Conservation (phyloP, 2,888 invertebrate species). For the Acronicta aceris region DNA sequence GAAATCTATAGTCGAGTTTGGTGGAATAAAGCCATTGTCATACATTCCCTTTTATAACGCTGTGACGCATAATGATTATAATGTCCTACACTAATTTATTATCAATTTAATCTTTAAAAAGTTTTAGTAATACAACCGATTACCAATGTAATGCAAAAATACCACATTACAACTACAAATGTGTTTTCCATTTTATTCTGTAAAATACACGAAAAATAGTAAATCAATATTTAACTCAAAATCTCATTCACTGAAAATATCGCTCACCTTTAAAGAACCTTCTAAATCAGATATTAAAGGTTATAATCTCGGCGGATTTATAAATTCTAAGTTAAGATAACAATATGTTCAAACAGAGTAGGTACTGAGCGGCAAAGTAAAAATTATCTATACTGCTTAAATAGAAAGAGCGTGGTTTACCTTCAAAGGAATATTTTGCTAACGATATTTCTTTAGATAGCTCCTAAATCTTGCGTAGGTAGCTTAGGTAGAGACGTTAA, state of each 20-base stretch:
- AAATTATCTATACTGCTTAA: neutral
- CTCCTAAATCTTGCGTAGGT: neutral
- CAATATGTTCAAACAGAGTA: slow-evolving; percentile 8
- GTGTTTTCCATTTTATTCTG: too few species aligned
- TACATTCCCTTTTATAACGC: slow-evolving; percentile 3
- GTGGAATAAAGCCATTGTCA: slow-evolving; percentile 4
- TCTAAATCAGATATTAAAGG: slow-evolving; percentile 40
- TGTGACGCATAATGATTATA: slow-evolving; percentile 3
- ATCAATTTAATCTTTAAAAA: too few species aligned
- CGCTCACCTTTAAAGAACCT: slow-evolving; percentile 15
- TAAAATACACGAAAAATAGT: slow-evolving; percentile 1
- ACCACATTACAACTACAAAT: too few species aligned
- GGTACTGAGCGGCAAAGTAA: slow-evolving; percentile 2
- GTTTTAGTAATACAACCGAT: too few species aligned
- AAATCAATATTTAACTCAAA: slow-evolving; percentile 4
- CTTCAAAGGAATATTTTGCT: neutral
- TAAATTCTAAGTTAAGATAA: slow-evolving; percentile 20
- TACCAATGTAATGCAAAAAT: too few species aligned
- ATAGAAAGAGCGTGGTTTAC: neutral
- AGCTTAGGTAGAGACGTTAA: neutral
- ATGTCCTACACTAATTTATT: too few species aligned
- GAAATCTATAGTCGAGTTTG: slow-evolving; percentile 6
- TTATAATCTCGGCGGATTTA: slow-evolving; percentile 15
- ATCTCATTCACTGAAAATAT: slow-evolving; percentile 10
- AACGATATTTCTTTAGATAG: slow-evolving; percentile 24